Base-by-base conservation (phyloP, 2,888 invertebrate genomes). In the Agonopterix arenella region DNA sequence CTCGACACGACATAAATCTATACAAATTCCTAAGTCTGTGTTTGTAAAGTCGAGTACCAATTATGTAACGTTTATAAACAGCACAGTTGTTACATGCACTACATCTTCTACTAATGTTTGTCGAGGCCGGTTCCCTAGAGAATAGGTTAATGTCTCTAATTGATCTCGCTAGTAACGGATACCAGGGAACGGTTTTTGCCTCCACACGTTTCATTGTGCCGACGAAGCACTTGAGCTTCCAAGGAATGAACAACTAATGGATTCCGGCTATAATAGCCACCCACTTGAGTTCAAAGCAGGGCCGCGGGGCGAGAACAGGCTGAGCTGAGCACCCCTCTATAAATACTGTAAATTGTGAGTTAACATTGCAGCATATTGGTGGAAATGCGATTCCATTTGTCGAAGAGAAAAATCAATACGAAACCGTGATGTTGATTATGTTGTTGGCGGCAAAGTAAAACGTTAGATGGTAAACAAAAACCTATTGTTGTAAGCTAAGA, bases 281-380 rank as follows among this genome's bases (percentile, higher is more conserved):
- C 76, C 77, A 80, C 79, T 80, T 74, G 76, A 76, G 73, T 62
- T 73, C 62, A 72, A 74, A 76, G 69, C 61, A 63, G 58, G 45
- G 64, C 67, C 64, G 64, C 64, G 48, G 64, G 67, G 68, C 52
- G 64, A 70, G 47, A 52, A 70, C 74, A 72, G n/a, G 68, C 66
- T 59, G 58, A 40, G 68, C 66, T 59, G 58, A 66, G 64, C 62
- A 66, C 70, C 62, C 66, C 60, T 59, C 55, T 44, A 52, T 48
- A 50, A 57, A 54, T 46, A 54, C 56, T 53, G 56, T 57, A 53
- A 55, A 51, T 59, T 57, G 52, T 55, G 55, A 50, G 51, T 54
- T 56, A 56, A 59, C 58, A 55, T 56, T 54, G 52, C 45, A 52
- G 51, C 52, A 47, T 55, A 53, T 54, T 57, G 52, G 42, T 49